A percentile compares a stretch with the other conserved stretches of the same genome.
phyloP scores from a whole-genome alignment of 2,888 invertebrate species.

The Ganaspis brasiliensis region DNA sequence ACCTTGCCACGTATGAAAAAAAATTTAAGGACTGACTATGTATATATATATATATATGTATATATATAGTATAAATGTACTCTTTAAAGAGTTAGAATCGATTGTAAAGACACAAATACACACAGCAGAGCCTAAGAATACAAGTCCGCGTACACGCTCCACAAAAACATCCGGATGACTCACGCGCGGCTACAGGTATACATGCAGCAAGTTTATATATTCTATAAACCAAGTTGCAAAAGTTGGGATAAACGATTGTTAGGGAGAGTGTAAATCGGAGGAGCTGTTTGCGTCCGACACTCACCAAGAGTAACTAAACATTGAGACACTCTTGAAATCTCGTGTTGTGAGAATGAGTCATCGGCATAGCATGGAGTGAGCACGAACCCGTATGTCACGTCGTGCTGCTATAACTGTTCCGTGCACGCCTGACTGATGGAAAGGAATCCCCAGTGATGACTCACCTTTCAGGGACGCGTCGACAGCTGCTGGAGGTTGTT shows the following conservation, averaged over 20 bases:
- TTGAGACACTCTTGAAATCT: constrained; percentile 32
- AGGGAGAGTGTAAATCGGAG: not conserved
- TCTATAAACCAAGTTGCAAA: too few species aligned
- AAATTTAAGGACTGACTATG: not conserved
- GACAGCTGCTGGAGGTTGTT: constrained; percentile 38
- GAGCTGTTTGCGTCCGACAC: constrained; percentile 14
- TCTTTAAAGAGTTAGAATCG: constrained; percentile 21
- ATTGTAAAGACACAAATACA: constrained; percentile 28
- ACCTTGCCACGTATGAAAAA: not conserved
- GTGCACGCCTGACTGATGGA: constrained; percentile 40
- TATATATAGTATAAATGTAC: too few species aligned
- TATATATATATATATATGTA: too few species aligned
- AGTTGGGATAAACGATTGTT: too few species aligned
- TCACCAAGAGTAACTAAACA: constrained; percentile 30
- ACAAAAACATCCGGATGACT: constrained; percentile 37
- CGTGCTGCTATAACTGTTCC: constrained; percentile 37
- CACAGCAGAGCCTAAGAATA: constrained; percentile 26
- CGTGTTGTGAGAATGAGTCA: constrained; percentile 41
- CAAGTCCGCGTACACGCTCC: not conserved
- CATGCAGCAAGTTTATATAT: not conserved
- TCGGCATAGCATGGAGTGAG: constrained; percentile 1
- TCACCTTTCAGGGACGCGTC: constrained; percentile 51
- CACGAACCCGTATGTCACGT: constrained; percentile 26
- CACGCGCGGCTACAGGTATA: constrained; percentile 36
- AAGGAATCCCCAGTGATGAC: constrained; percentile 46